Base-by-base conservation (phyloP, 2,888 invertebrate species). In the Caenorhabditis angaria region DNA sequence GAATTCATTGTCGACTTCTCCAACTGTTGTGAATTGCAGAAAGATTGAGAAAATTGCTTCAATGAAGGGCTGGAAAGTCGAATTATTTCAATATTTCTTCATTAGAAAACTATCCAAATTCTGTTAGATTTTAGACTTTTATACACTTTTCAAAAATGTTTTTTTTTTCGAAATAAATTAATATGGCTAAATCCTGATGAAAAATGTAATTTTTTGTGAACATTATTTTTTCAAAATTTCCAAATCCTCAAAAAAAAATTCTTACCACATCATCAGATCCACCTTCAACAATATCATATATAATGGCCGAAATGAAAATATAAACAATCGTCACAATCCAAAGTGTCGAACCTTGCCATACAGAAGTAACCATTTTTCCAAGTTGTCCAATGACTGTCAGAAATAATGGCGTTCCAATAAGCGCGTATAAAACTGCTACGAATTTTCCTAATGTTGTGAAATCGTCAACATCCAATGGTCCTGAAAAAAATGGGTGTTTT, bases 31-130 rank as follows among this genome's bases (percentile, higher is more conserved):
- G 61, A 81, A 78, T 64, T 78, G 80, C 2, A 85, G 68, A 62
- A 83, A 85, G 22, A 85, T 83, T 18, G 79, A 78, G 56, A 85
- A 81, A 14, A 83, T 58, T 24, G 82, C 84, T 68, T 85, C 83
- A 48, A 81, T 63, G 56, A 85, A 85, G n/a, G 84, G 83, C 85
- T 85, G 67, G 59, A 77, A 54, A 54, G n/a, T n/a, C n/a, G n/a
- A n/a, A n/a, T n/a, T 25, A 24, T 50, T n/a, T 50, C 6, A 50
- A 24, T 29, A 20, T 2, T 48, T 58, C 10, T 29, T 48, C 22
- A 8, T 25, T 64, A 22, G 29, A 58, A 58, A 5, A 14, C 51
- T 18, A 28, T 58, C 25, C n/a, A 6, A 20, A 12, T 50, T 50
- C 18, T n/a, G n/a, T n/a, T n/a, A n/a, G n/a, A n/a, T n/a, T n/a